phyloP scores from a whole-genome alignment of 2,888 invertebrate species.

The Nephrotoma guestfalica region DNA sequence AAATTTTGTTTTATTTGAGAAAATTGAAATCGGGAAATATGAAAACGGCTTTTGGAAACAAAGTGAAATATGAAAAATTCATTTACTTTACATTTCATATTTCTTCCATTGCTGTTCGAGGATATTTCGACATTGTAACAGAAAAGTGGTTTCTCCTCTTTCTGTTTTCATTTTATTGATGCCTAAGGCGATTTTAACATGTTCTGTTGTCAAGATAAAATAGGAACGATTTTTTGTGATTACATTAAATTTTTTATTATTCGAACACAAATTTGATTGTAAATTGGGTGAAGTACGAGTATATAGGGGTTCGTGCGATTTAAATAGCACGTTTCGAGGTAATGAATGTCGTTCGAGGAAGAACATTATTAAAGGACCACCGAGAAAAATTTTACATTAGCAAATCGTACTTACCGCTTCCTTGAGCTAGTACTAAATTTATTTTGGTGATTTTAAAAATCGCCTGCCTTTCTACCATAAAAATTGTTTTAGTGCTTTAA shows the following conservation, averaged over 20 bases:
- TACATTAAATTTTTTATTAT: background rate
- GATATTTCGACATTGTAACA: background rate
- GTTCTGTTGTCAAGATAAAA: background rate
- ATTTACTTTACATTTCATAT: background rate
- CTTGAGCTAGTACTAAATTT: no score
- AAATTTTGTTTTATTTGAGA: background rate
- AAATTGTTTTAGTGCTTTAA: no score
- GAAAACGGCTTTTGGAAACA: background rate
- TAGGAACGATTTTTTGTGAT: background rate
- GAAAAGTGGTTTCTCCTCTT: background rate
- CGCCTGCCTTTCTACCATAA: no score
- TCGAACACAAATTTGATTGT: background rate
- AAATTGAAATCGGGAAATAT: background rate
- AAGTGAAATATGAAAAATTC: background rate
- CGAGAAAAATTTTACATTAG: no score
- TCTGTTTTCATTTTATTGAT: background rate
- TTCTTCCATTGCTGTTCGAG: background rate
- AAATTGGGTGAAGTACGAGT: background rate
- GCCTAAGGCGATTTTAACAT: background rate
- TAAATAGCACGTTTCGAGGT: background rate
- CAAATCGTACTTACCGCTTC: no score
- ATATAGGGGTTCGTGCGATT: background rate
- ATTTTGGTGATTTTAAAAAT: no score
- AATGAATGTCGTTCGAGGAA: no score
- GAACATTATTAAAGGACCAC: no score